Base-by-base conservation (phyloP, 2,888 invertebrate species). In the Acanthosepion lycidas region DNA sequence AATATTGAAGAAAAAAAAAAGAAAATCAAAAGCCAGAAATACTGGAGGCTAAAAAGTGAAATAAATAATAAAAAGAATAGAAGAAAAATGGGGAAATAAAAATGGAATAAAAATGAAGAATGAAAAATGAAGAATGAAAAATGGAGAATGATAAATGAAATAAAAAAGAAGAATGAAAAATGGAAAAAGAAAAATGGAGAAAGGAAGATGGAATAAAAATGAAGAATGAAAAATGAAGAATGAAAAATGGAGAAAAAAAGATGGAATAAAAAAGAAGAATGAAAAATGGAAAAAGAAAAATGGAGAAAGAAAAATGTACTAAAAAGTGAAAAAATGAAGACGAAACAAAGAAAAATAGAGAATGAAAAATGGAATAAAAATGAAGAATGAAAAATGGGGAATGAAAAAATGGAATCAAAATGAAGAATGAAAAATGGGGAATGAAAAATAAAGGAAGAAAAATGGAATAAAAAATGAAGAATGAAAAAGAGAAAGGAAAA, bases 251-350 rank as follows among this genome's bases (percentile, higher is more conserved):
- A 55, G 23, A 93, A 91, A n/a, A 0, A 55, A 33, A 78, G 49
- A n/a, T 33, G 42, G 33, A n/a, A 23, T 92, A 55, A 55, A 55
- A 93, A 93, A 78, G 28, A 51, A 53, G 91, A 95, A 93, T 15
- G 48, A 91, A 55, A 59, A 49, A 92, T 33, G 49, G 64, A 92
- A n/a, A 48, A 55, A 26, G n/a, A 8, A 28, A n/a, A 59, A 64
- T 26, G 18, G 33, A 51, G 33, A 51, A 55, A 48, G 91, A 5
- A 64, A 53, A 42, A 42, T 53, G 23, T 55, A 92, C 59, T 92
- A 92, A 94, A 91, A 55, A 51, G 33, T 91, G 91, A 59, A 53
- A 92, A 49, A n/a, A 53, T 33, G 91, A 93, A 91, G 94, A 94
- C 93, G 92, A 55, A 48, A 42, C 4, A 26, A 48, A 12, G 48